Evolutionary conservation across 2,113 vertebrate species (phyloP), one percentile per base, ranked within the genome.

Genomic region (Pseudonaja textilis): DNA sequence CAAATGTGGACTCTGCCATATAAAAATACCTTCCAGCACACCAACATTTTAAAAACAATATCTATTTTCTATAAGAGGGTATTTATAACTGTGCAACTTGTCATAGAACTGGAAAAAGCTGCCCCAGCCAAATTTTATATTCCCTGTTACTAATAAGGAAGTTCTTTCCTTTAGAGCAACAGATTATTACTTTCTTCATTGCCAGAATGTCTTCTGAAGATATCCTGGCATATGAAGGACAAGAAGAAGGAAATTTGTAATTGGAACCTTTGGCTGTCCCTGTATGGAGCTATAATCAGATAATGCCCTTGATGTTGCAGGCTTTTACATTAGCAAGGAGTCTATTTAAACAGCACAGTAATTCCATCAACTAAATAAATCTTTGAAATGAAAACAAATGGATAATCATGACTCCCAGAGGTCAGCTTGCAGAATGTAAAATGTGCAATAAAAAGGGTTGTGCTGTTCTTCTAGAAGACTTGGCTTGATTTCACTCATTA

Each of bases 251-350:
- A 92, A 96, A 96, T 94, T 52, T 91, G 92, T 74, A 92, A 87
- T 45, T 55, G 57, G 86, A 92, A 69, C 81, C 93, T 96, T 69
- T 94, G 91, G 55, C 92, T 96, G 92, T 95, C 89, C 95, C 93
- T 93, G 61, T 93, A 92, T 85, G 85, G 95, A 56, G 55, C 95
- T 55, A 23, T 93, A 93, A 96, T 96, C 92, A 96, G 93, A 94
- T 97, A 96, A 97, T 97, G 95, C 93, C 64, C 92, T 92, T 91
- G 89, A 94, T 14, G 1, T 93, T 12, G 61, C 90, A 74, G 91
- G 93, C 96, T 95, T 92, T 97, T 81, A 95, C 93, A 85, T 97
- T 95, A 97, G 92, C 94, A 96, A 97, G 97, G 94, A 94, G 90
- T 64, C 9, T 56, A 55, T 91, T 96, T 96, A 85, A 92, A 94